A percentile compares a stretch with the other conserved stretches of the same genome.
These are phyloP conservation scores for Camponotus fellah DNA, from an alignment of 2,888 invertebrate species.

Conservation along the genomic window DNA sequence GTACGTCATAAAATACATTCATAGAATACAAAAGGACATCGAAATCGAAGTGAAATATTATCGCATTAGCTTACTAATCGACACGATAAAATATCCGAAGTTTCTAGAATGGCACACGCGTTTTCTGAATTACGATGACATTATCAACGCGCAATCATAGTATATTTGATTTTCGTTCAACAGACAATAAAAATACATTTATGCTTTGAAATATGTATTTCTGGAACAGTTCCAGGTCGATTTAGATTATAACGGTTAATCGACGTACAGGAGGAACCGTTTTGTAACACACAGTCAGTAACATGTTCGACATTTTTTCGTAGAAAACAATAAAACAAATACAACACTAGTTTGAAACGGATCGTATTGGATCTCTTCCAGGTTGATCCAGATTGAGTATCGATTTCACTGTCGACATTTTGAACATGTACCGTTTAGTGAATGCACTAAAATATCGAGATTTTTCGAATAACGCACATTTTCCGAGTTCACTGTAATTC, in stretches of 20 bases:
- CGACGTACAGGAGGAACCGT: slow-evolving; percentile 12
- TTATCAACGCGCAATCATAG: background rate
- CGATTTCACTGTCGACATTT: background rate
- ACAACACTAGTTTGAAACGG: background rate
- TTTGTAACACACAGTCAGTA: slow-evolving; percentile 2
- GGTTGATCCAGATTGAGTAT: background rate
- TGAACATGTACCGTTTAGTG: background rate
- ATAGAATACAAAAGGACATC: too few relatives aligned
- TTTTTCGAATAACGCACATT: slow-evolving; percentile 5
- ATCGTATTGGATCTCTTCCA: slow-evolving; percentile 19
- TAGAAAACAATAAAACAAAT: slow-evolving; percentile 7
- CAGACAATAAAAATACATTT: background rate
- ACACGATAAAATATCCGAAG: background rate
- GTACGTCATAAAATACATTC: too few relatives aligned
- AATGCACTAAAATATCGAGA: background rate
- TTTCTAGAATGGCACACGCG: background rate
- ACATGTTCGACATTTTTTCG: slow-evolving; percentile 3
- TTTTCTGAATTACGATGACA: background rate
- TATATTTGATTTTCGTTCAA: background rate
- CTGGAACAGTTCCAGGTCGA: slow-evolving; percentile 21
- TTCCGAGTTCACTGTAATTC: background rate
- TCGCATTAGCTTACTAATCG: background rate
- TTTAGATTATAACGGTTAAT: slow-evolving; percentile 5
- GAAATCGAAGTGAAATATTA: too few relatives aligned
- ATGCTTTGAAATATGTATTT: background rate